Evolutionary conservation across 37 sponge, comb jelly and placozoan genomes (phyloP), one percentile per base, ranked within the genome.

Genomic region (Ianthella basta): DNA sequence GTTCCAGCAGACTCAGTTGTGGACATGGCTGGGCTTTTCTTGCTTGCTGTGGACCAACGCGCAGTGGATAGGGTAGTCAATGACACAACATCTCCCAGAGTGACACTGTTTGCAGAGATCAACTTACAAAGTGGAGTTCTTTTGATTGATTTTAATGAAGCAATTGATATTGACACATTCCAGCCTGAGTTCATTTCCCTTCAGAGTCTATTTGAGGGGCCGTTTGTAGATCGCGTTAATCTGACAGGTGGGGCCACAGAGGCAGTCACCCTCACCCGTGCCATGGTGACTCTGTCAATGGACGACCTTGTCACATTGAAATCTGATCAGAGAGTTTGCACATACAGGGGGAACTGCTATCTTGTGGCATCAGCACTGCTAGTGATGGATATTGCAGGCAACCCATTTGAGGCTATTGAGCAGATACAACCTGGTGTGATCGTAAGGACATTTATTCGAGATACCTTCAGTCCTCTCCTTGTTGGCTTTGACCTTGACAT

Each of bases 301-400:
- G 67, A 80, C 24, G 95, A 95, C 69, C 75, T 95, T 39, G 92
- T 84, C 29, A 66, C 80, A 13, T 70, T 95, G 33, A 91, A 95
- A 78, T 78, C 84, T 29, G 83, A 87, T 23, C 34, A 77, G 0
- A 56, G 60, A n/a, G 68, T 95, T 0, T 95, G 95, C 81, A 84
- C 92, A 24, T 88, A 88, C 88, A 84, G 95, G 66, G 94, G 92
- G 21, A 92, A 94, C 70, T 94, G 94, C 37, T 97, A 92, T 64
- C 67, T 97, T 23, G 39, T 56, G 15, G 84, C 89, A 44, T 54
- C 82, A 25, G 24, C 94, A 27, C 15, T 37, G 0, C 78, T 91
- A 2, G 81, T 97, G 32, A 79, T 29, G 29, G 94, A 94, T 66
- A 88, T 80, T 34, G 63, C 92, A 77, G 88, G 92, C 0, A 96